These are phyloP conservation scores for Adelges cooleyi DNA, from an alignment of 1,140 invertebrate species.

Conservation along the genomic window DNA sequence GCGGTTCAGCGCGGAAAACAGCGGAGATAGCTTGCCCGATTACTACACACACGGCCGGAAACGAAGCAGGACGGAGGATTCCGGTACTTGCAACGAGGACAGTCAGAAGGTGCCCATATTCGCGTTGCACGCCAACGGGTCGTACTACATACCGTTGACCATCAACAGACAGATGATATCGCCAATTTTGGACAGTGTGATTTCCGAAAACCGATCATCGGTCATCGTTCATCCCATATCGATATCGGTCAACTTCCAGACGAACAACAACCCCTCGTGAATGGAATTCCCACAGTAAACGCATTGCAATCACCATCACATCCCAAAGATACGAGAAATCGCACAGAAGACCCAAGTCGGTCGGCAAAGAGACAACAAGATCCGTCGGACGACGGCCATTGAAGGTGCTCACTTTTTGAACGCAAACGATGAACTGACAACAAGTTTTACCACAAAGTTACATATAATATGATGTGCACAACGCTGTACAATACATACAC, in stretches of 20 bases:
- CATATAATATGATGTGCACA: too few species aligned
- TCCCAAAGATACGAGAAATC: too few species aligned
- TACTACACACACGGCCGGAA: constrained; percentile 8
- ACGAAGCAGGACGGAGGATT: background rate
- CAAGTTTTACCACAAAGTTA: too few species aligned
- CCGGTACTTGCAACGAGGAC: background rate
- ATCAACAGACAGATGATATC: constrained; percentile 63
- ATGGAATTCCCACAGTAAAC: too few species aligned
- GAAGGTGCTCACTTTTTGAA: too few species aligned
- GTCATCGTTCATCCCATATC: constrained; percentile 77
- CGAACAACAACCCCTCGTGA: too few species aligned
- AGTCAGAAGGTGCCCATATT: constrained; percentile 54
- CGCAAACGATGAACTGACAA: too few species aligned
- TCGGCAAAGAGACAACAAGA: too few species aligned
- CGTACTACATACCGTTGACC: constrained; percentile 85
- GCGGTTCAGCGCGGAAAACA: constrained; percentile 48
- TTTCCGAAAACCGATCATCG: constrained; percentile 37
- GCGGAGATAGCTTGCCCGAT: background rate
- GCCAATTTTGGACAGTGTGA: constrained; percentile 45
- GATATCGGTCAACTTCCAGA: constrained; percentile 70
- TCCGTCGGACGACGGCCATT: too few species aligned
- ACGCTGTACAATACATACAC: too few species aligned
- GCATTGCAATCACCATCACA: too few species aligned
- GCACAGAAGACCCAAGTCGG: too few species aligned
- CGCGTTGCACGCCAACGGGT: constrained; percentile 67